phyloP scores from a whole-genome alignment of 2,113 vertebrate genomes.

The Hypocryptadius cinnamomeus region DNA sequence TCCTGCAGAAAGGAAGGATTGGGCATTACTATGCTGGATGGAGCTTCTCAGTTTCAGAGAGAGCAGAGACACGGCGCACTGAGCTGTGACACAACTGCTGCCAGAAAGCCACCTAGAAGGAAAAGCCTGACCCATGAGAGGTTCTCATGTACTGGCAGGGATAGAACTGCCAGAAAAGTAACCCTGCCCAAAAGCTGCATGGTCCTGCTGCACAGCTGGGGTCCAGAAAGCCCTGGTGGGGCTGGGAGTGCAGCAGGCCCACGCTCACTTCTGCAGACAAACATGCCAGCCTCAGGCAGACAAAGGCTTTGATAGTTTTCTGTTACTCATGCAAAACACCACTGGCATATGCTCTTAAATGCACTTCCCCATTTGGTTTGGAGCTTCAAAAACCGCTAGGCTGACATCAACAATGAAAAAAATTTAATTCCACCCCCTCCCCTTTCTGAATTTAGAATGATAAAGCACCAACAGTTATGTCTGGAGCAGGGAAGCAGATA shows the following conservation, averaged over 20 bases:
- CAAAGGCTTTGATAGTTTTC: conserved; percentile 15
- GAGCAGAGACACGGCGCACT: neutral
- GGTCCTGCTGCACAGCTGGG: neutral
- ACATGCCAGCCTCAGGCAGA: neutral
- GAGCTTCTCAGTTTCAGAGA: neutral
- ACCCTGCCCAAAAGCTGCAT: neutral
- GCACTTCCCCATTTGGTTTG: neutral
- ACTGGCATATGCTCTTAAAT: conserved; percentile 14
- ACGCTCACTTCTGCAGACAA: neutral
- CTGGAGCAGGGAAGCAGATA: neutral
- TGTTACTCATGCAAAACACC: neutral
- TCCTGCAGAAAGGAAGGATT: neutral
- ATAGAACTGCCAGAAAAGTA: neutral
- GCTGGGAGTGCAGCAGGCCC: neutral
- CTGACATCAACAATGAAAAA: conserved; percentile 12
- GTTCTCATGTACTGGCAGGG: neutral
- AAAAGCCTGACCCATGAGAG: neutral
- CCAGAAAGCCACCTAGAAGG: neutral
- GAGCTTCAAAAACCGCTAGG: conserved; percentile 1
- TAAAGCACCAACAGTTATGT: conserved; percentile 31
- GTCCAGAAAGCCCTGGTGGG: neutral
- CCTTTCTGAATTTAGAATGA: conserved; percentile 29
- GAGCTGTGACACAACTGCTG: neutral
- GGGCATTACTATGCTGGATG: fast-evolving
- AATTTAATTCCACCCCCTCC: neutral